A percentile compares a stretch with the other conserved stretches of the same genome.
Evolutionary conservation across 2,888 invertebrate genomes (phyloP).

Genomic region (Tiphia femorata): DNA sequence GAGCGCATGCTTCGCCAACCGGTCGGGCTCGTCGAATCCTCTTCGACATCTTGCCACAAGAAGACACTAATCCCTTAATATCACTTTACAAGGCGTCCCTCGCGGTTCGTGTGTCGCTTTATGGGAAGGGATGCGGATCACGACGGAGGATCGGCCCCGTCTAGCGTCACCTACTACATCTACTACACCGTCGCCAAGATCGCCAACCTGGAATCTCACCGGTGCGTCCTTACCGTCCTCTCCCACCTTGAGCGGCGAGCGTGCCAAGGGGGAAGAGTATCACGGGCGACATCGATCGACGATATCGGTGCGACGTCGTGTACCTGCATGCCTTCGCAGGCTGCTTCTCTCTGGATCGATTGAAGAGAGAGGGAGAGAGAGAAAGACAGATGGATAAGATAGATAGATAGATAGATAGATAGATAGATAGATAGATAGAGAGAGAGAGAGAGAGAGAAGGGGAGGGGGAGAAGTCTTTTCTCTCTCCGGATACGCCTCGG

Average conservation of each 20-base stretch:
- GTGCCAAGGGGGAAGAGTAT: not conserved
- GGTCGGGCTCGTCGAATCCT: slow-evolving; percentile 44
- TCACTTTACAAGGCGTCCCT: slow-evolving; percentile 52
- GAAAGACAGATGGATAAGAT: too few relatives aligned
- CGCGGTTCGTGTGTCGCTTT: slow-evolving; percentile 46
- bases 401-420: too few relatives aligned
- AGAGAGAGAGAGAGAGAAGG: too few relatives aligned
- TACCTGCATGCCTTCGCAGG: slow-evolving; percentile 5
- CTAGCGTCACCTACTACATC: slow-evolving; percentile 11
- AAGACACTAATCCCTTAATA: slow-evolving; percentile 56
- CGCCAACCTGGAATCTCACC: slow-evolving; percentile 37
- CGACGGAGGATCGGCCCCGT: too few relatives aligned
- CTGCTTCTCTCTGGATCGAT: slow-evolving; percentile 26
- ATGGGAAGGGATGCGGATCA: slow-evolving; percentile 46
- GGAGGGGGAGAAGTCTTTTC: too few relatives aligned
- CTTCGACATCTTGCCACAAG: slow-evolving; percentile 27
- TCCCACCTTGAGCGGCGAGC: slow-evolving; percentile 13
- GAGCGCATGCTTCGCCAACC: slow-evolving; percentile 17
- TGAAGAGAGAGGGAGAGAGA: too few relatives aligned
- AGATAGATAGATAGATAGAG: too few relatives aligned
- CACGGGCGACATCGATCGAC: slow-evolving; percentile 40
- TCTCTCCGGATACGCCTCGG: slow-evolving; percentile 1
- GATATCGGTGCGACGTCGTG: slow-evolving; percentile 31
- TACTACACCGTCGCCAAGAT: slow-evolving; percentile 26
- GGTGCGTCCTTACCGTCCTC: too few relatives aligned